Evolutionary conservation across 2,113 vertebrate genomes (phyloP), one percentile per base, ranked within the genome.

Genomic region (Eolophus roseicapilla): DNA sequence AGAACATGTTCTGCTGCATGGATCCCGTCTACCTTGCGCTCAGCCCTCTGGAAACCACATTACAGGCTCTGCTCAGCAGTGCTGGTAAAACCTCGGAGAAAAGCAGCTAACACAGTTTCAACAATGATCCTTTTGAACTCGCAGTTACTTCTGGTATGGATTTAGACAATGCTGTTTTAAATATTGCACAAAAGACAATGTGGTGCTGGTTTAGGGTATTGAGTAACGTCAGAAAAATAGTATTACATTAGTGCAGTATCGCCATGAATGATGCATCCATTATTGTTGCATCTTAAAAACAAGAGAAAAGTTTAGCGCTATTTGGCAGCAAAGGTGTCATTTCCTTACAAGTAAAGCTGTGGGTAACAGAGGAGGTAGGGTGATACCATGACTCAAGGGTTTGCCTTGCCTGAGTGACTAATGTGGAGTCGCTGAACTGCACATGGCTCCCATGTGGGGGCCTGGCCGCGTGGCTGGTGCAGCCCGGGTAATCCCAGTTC

Each of bases 251-350:
- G 43, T 2, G 41, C 67, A 20, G 43, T 21, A 3, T 59, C 7
- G 10, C 43, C 7, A 0, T 16, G n/a, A 57, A 7, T 8, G 1
- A 41, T 35, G 5, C 29, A 21, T 39, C 50, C 10, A 0, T 64
- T 64, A 28, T 7, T 39, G 55, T 33, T 13, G 35, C 52, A 4
- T 29, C 28, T 59, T 29, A 68, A 59, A 46, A 4, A 5, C 1
- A 1, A 4, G 23, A 37, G 21, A 24, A 4, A 65, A 46, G 41
- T 82, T 88, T 21, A 6, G 27, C 0, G 0, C 55, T 39, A 0
- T 33, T 68, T 64, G 78, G 49, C 82, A 68, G 43, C 70, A 17
- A 13, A 17, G 62, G 29, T n/a, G 52, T 11, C 11, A 3, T 64
- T 94, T 83, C 85, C 85, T 70, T 44, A 11, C 14, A 23, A 46